Conservation (phyloP, 2,797 vertebrate genomes). For the Etheostoma nigrum region DNA sequence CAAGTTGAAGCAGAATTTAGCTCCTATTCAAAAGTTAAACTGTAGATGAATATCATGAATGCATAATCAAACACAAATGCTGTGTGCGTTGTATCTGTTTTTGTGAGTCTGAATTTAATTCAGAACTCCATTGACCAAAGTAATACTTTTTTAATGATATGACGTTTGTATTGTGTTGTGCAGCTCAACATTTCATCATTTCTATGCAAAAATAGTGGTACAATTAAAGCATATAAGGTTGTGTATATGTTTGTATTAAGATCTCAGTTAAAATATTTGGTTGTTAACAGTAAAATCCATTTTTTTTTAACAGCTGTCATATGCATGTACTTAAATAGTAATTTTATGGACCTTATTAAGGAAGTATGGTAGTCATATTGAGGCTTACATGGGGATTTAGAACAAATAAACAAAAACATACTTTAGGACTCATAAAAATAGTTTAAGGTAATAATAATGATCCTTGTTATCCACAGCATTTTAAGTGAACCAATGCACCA, state of each 20-base stretch:
- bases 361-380: constrained; percentile 32
- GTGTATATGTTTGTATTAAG: background rate
- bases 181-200: background rate
- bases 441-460: constrained; percentile 45
- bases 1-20: background rate
- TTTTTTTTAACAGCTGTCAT: constrained; percentile 45
- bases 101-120: background rate
- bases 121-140: constrained; percentile 3
- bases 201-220: background rate
- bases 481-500: constrained; percentile 9
- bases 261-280: background rate
- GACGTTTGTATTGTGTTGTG: background rate
- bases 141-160: background rate
- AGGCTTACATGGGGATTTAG: constrained; percentile 37
- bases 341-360: constrained; percentile 50
- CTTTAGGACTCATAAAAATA: constrained; percentile 53
- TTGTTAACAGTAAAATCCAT: background rate
- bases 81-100: background rate
- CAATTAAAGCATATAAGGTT: background rate
- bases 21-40: background rate
- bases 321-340: constrained; percentile 32
- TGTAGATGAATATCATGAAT: background rate
- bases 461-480: constrained; percentile 40
- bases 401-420: constrained; percentile 53
- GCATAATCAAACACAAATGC: background rate